Evolutionary conservation across 2,888 invertebrate species (phyloP), one percentile per base, ranked within the genome.

Genomic region (Eristalinus sepulchralis): DNA sequence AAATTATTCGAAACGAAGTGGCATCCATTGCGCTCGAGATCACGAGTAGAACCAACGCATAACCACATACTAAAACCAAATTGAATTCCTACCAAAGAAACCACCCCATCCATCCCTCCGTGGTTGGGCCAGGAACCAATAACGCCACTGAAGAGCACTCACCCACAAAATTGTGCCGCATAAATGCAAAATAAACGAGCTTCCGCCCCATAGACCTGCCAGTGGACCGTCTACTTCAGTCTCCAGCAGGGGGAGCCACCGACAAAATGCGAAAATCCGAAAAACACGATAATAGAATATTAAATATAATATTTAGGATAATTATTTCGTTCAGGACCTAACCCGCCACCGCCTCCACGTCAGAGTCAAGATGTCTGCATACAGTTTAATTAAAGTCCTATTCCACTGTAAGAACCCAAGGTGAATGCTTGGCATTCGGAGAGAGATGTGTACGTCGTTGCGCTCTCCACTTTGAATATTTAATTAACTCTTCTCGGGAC

Each of bases 351-450:
- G 8, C 11, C 0, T 8, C 4, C 0, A 13, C 22, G 24, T 31
- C 36, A 6, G 34, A 47, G 5, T 47, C 20, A 73, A 55, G 76
- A 55, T 77, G 77, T 55, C 68, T 70, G 77, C 77, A 70, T 55
- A 70, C 68, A 77, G 20, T 70, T 68, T 70, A 77, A 77, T 77
- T 77, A 77, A 77, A 77, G 70, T 77, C 68, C 63, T 55, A 60
- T 77, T 77, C 60, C 53, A 77, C 31, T 68, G 68, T 24, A 47
- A 13, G 55, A 34, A 39, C 31, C 53, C 34, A 60, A 77, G 77
- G 62, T 62, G 70, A 53, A 59, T 63, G 36, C 17, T 31, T 47
- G 22, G 13, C 22, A 68, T 59, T 77, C 53, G 11, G 20, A 17
- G 39, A 36, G 62, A 53, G 13, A 55, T 39, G 34, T 53, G 47